These are phyloP conservation scores for Hippocampus zosterae DNA, from an alignment of 2,113 vertebrate genomes.

Conservation along the genomic window DNA sequence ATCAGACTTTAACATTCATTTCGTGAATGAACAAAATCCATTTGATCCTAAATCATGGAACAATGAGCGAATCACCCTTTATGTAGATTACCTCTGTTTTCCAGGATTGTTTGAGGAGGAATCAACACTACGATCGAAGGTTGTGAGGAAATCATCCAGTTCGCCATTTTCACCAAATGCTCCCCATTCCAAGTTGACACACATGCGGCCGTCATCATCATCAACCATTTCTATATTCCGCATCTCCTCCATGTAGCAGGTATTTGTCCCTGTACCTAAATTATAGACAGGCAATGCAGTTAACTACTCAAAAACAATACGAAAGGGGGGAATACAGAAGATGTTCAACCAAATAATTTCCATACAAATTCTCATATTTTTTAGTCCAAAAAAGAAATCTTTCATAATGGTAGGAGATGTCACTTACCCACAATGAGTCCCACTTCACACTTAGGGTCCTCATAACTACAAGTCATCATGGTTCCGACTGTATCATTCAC, in stretches of 20 bases:
- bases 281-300: background rate
- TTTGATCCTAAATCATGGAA: background rate
- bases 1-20: background rate
- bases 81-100: conserved; percentile 80
- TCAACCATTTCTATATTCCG: conserved; percentile 87
- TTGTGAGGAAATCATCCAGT: conserved; percentile 82
- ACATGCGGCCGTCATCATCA: conserved; percentile 87
- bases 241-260: conserved; percentile 99
- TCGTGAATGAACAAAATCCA: background rate
- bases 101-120: conserved; percentile 81
- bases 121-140: conserved; percentile 83
- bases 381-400: background rate
- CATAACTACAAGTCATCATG: conserved; percentile 97
- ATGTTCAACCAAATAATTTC: background rate
- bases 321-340: background rate
- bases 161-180: conserved; percentile 88
- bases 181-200: conserved; percentile 97
- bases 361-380: background rate
- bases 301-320: background rate
- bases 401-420: background rate
- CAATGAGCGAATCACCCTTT: background rate
- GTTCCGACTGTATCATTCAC: conserved; percentile 97
- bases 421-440: conserved; percentile 92
- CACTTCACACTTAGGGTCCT: conserved; percentile 89
- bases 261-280: conserved; percentile 89